phyloP scores from a whole-genome alignment of 2,113 vertebrate genomes.

The Lepus europaeus region DNA sequence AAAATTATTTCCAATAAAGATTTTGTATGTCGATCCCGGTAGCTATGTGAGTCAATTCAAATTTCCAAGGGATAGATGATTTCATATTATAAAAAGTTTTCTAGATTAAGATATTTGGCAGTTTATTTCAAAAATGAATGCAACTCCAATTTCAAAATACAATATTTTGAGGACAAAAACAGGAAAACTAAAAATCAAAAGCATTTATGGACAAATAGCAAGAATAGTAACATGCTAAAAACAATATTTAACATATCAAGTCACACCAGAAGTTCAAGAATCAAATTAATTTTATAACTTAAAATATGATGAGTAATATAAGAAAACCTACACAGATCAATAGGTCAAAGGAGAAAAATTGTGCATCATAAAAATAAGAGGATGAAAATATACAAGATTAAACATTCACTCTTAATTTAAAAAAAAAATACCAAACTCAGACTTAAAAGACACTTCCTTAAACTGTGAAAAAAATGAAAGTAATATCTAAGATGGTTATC shows the following conservation, averaged over 20 bases:
- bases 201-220: background rate
- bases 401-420: background rate
- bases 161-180: background rate
- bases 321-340: background rate
- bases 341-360: background rate
- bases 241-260: background rate
- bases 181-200: background rate
- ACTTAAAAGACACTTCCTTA: constrained; percentile 37
- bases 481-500: constrained; percentile 28
- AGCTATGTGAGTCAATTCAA: background rate
- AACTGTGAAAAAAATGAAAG: background rate
- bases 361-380: background rate
- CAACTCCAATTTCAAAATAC: background rate
- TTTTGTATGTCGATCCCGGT: background rate
- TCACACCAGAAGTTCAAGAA: background rate
- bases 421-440: background rate
- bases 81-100: background rate
- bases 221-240: background rate
- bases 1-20: constrained; percentile 26
- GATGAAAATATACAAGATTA: background rate
- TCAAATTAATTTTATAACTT: constrained; percentile 19
- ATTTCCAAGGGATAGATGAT: constrained; percentile 5
- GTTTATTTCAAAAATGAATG: background rate
- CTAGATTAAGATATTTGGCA: background rate
- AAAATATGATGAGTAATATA: constrained; percentile 23